Evolutionary conservation across 2,113 vertebrate species (phyloP).

Genomic region (Amazona vittata): DNA sequence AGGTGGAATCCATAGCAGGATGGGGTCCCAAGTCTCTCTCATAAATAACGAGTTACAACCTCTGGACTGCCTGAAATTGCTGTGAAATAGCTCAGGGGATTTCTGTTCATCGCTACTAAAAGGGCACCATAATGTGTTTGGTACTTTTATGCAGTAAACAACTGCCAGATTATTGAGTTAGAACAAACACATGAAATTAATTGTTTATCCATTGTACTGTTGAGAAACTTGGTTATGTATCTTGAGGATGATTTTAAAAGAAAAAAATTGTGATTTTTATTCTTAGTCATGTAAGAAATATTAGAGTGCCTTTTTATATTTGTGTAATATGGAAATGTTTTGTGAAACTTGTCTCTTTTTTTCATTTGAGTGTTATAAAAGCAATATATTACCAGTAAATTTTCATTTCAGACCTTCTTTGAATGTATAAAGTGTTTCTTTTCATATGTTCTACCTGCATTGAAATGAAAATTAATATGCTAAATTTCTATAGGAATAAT

Average conservation of each 20-base stretch:
- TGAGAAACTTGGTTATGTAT: slow-evolving; percentile 70
- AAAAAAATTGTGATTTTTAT: slow-evolving; percentile 58
- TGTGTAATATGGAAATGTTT: slow-evolving; percentile 78
- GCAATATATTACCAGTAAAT: slow-evolving; percentile 80
- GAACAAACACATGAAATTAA: slow-evolving; percentile 64
- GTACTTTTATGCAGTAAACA: slow-evolving; percentile 73
- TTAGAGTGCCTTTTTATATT: slow-evolving; percentile 85
- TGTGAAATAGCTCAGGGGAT: slow-evolving; percentile 82
- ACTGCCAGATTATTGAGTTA: slow-evolving; percentile 63
- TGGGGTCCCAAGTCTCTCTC: slow-evolving; percentile 43
- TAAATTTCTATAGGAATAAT: slow-evolving; percentile 74
- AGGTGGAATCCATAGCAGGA: slow-evolving; percentile 44
- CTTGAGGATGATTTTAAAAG: slow-evolving; percentile 57
- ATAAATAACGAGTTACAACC: slow-evolving; percentile 47
- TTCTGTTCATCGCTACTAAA: slow-evolving; percentile 79
- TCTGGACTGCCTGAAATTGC: slow-evolving; percentile 75
- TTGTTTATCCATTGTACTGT: slow-evolving; percentile 80
- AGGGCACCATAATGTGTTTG: slow-evolving; percentile 76
- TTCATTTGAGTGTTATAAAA: slow-evolving; percentile 75
- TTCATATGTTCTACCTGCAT: slow-evolving; percentile 70
- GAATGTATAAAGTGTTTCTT: slow-evolving; percentile 74
- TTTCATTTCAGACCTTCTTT: slow-evolving; percentile 76
- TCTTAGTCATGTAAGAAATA: slow-evolving; percentile 73
- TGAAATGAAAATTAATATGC: slow-evolving; percentile 75
- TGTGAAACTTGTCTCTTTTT: slow-evolving; percentile 69